phyloP scores from a whole-genome alignment of 2,113 vertebrate species.

The Poicephalus meyeri region DNA sequence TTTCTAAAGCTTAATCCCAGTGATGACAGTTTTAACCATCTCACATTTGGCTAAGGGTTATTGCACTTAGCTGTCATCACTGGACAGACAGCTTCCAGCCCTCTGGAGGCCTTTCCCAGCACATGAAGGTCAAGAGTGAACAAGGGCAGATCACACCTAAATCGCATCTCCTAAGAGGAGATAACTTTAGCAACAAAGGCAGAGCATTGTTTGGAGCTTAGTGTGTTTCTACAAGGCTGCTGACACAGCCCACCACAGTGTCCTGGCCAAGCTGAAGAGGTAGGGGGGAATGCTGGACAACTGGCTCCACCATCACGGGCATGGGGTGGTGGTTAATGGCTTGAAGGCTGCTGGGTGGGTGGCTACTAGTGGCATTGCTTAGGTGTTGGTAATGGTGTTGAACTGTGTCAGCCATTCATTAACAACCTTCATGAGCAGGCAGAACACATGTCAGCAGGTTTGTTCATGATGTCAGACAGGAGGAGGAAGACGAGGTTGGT shows the following conservation, averaged over 20 bases:
- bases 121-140: not conserved
- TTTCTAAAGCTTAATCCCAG: not conserved
- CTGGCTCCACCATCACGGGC: not conserved
- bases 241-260: rapidly evolving
- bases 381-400: not conserved
- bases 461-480: rapidly evolving
- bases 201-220: not conserved
- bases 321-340: not conserved
- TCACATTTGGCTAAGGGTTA: not conserved
- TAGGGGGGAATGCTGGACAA: not conserved
- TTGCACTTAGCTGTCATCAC: not conserved
- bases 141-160: not conserved
- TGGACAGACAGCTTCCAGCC: not conserved
- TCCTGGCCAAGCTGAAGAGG: not conserved
- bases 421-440: not conserved
- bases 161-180: not conserved
- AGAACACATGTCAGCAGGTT: rapidly evolving
- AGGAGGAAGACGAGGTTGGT: not conserved
- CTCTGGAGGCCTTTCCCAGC: not conserved
- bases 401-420: not conserved
- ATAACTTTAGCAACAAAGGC: not conserved
- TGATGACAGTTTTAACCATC: not conserved
- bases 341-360: rapidly evolving
- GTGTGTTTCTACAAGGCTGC: not conserved
- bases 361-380: not conserved